Evolutionary conservation across 2,888 invertebrate species (phyloP).

Genomic region (Heliconius ethilla): DNA sequence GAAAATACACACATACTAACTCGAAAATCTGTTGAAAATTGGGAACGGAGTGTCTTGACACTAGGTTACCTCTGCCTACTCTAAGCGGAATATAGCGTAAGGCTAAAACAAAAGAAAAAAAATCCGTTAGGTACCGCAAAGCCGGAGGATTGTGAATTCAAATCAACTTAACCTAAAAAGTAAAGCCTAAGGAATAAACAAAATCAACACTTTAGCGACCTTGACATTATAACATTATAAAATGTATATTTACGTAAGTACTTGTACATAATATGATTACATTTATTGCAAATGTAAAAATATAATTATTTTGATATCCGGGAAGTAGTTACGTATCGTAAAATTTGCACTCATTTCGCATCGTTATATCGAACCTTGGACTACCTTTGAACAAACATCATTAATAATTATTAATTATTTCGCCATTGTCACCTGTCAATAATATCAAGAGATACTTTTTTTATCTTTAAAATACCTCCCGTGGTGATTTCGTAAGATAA

Average conservation of each 20-base stretch:
- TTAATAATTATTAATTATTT: constrained; percentile 14
- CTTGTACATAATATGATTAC: not conserved
- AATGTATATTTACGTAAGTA: constrained; percentile 8
- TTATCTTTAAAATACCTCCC: not conserved
- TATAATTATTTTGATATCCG: constrained; percentile 11
- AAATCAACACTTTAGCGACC: not conserved
- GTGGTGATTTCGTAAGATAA: not conserved
- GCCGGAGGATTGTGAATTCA: not conserved
- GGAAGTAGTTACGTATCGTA: constrained; percentile 4
- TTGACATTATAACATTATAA: not conserved
- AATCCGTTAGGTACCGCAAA: not conserved
- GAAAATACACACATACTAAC: too few species aligned
- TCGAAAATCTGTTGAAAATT: too few species aligned
- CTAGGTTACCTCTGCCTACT: not conserved
- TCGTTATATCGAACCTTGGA: constrained; percentile 21
- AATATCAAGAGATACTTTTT: not conserved
- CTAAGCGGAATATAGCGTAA: not conserved
- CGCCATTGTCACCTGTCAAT: constrained; percentile 15
- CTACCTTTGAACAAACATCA: constrained; percentile 12
- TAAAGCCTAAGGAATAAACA: not conserved
- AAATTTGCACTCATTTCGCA: constrained; percentile 4
- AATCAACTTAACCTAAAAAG: not conserved
- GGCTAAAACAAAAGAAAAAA: too few species aligned
- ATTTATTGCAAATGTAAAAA: constrained; percentile 15
- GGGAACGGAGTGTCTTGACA: too few species aligned